These are phyloP conservation scores for Zaprionus gabonicus DNA, from an alignment of 1,140 invertebrate genomes.

Conservation along the genomic window DNA sequence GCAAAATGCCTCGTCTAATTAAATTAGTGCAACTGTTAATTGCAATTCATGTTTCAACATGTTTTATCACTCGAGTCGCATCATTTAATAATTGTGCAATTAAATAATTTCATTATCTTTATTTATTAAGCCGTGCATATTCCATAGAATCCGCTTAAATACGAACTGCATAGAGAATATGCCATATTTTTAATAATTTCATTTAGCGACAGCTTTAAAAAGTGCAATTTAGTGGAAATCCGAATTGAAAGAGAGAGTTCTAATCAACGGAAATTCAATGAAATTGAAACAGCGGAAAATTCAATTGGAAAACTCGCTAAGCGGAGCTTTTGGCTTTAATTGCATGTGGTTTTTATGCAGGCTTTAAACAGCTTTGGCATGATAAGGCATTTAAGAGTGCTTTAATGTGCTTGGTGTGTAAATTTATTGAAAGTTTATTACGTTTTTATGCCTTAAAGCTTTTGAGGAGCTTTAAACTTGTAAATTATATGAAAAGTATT, in stretches of 20 bases:
- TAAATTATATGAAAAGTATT: too few species aligned
- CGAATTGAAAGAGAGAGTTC: background rate
- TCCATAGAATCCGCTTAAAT: background rate
- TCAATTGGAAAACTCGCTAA: background rate
- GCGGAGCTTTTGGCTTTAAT: background rate
- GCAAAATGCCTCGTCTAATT: slow-evolving; percentile 22
- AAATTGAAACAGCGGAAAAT: background rate
- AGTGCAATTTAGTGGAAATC: background rate
- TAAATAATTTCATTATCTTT: slow-evolving; percentile 18
- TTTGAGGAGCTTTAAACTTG: too few species aligned
- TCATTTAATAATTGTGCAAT: slow-evolving; percentile 32
- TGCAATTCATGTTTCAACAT: slow-evolving; percentile 9
- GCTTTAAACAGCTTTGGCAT: too few species aligned
- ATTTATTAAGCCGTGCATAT: slow-evolving; percentile 25
- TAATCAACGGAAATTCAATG: background rate
- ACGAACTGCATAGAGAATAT: background rate
- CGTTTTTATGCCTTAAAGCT: too few species aligned
- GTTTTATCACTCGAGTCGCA: slow-evolving; percentile 21
- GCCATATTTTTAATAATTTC: background rate
- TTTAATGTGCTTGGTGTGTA: too few species aligned
- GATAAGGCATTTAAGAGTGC: too few species aligned
- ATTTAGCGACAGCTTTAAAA: slow-evolving; percentile 2
- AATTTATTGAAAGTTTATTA: too few species aligned
- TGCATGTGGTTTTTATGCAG: background rate
- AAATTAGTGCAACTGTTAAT: slow-evolving; percentile 33